phyloP scores from a whole-genome alignment of 2,113 vertebrate species.

The Charadrius vociferus region DNA sequence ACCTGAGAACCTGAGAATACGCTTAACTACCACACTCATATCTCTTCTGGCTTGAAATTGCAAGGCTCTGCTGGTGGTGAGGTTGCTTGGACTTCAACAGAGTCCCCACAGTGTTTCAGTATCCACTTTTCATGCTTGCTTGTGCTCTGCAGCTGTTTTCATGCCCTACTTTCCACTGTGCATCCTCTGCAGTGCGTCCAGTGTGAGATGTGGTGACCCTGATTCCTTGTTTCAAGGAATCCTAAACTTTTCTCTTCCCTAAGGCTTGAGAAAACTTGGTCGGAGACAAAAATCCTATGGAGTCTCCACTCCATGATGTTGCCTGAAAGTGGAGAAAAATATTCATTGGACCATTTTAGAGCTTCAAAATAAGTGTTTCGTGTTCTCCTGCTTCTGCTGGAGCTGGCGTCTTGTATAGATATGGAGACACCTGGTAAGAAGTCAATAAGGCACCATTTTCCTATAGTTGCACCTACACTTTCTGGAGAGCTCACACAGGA shows the following conservation, averaged over 20 bases:
- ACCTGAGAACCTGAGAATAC: background rate
- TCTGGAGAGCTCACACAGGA: background rate
- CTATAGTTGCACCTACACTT: background rate
- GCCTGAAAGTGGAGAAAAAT: background rate
- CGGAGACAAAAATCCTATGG: background rate
- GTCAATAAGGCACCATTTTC: background rate
- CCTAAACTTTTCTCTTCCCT: background rate
- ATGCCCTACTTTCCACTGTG: background rate
- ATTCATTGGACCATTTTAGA: fast-evolving
- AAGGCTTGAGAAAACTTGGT: background rate
- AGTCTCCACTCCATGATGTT: background rate
- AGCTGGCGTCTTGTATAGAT: background rate
- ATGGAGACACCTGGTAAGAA: background rate
- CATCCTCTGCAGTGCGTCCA: background rate
- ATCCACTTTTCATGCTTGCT: background rate
- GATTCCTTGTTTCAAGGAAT: background rate
- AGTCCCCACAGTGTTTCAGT: background rate
- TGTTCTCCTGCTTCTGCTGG: background rate
- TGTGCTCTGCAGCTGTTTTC: background rate
- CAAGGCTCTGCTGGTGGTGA: background rate
- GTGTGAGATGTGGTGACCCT: background rate
- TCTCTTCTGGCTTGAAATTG: background rate
- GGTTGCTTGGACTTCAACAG: background rate
- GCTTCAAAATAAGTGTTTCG: background rate
- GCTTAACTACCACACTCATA: fast-evolving